Evolutionary conservation across 2,888 invertebrate genomes (phyloP), one percentile per base, ranked within the genome.

Genomic region (Tortricodes alternella): DNA sequence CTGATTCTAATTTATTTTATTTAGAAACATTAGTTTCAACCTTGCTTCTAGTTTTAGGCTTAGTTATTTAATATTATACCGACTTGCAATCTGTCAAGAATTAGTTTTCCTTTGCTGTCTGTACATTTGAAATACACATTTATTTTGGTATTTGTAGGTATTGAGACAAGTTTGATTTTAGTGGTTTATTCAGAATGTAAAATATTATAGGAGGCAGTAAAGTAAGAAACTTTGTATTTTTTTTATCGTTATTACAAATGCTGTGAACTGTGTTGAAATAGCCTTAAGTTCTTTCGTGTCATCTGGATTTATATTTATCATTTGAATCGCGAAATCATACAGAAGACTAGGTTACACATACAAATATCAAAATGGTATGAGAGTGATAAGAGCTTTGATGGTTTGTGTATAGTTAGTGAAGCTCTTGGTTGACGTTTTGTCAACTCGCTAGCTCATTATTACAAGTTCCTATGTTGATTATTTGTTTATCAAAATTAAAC

Each of bases 1-100:
- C 89, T 89, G 89, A 88, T 83, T 84, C 85, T 88, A 89, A 88
- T 84, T 89, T 86, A 88, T 87, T 85, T 76, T 71, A 73, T 70
- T 65, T 73, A 59, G 46, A 67, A 62, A 71, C 64, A 46, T 67
- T 78, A 70, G 67, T 69, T 70, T 71, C 61, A 65, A 66, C 61
- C 69, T 75, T 75, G 75, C 72, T 78, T 81, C 73, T 75, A 78
- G 68, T 71, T 77, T 53, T 80, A 81, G 75, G 60, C 46, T 80
- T 82, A 80, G 75, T 71, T 78, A 52, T 61, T 60, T 71, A 67
- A 70, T 65, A 60, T 59, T 65, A 62, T 66, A 67, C 68, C 66
- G 67, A 71, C 68, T 70, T 67, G 63, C 63, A 65, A 64, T 70
- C 66, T 68, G 64, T 68, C 66, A 61, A 58, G 34, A 46, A 35